Conservation (phyloP, 2,888 invertebrate species). For the Falcaria lacertinaria region DNA sequence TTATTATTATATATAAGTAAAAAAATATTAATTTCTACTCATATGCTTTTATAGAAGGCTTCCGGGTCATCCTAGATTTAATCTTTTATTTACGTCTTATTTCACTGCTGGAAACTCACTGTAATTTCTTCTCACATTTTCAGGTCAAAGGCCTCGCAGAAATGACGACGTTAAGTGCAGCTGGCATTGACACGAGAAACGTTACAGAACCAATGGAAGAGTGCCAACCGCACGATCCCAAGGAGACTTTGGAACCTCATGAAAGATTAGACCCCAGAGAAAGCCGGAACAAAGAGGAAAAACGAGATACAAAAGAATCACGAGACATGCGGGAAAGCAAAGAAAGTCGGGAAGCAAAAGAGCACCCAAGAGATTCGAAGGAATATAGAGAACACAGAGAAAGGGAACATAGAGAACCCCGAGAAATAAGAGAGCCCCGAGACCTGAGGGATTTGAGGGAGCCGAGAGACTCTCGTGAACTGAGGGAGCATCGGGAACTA, state of each 20-base stretch:
- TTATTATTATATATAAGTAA: too few species aligned
- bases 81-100: too few species aligned
- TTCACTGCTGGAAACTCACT: too few species aligned
- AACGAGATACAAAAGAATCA: conserved; percentile 53
- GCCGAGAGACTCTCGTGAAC: conserved; percentile 36
- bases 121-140: conserved; percentile 15
- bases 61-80: too few species aligned
- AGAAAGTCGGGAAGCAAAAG: conserved; percentile 52
- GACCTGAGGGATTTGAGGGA: conserved; percentile 48
- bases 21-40: too few species aligned
- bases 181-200: conserved; percentile 75
- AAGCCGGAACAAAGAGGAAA: conserved; percentile 58
- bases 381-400: conserved; percentile 46
- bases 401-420: conserved; percentile 52
- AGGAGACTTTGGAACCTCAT: conserved; percentile 53
- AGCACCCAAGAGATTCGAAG: conserved; percentile 59
- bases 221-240: conserved; percentile 57
- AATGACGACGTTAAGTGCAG: conserved; percentile 91
- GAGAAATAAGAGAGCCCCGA: conserved; percentile 51
- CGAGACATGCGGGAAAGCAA: conserved; percentile 55
- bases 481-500: conserved; percentile 37
- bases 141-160: conserved; percentile 93
- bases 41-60: too few species aligned
- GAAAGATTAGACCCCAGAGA: conserved; percentile 59
- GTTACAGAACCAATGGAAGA: conserved; percentile 75